Percentiles rank a stretch among this genome's conserved stretches.
phyloP scores from a whole-genome alignment of 2,113 vertebrate species.

The Platysternon megacephalum region DNA sequence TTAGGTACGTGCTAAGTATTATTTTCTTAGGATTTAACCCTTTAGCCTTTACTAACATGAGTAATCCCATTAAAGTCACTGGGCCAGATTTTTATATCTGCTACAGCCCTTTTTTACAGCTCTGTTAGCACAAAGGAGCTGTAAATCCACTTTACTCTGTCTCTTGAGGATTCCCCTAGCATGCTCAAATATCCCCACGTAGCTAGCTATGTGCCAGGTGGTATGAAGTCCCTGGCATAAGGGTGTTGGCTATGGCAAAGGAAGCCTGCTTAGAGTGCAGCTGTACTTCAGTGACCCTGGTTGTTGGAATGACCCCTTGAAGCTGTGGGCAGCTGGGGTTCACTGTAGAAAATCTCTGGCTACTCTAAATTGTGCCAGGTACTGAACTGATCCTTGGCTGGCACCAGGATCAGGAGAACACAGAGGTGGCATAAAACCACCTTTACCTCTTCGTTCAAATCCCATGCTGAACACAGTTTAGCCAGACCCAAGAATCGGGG shows the following conservation, averaged over 20 bases:
- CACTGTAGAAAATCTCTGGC: neutral
- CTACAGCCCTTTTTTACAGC: neutral
- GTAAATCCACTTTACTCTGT: fast-evolving
- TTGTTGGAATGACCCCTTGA: neutral
- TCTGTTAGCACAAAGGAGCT: fast-evolving
- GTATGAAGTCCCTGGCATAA: fast-evolving
- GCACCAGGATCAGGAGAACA: neutral
- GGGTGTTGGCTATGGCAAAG: neutral
- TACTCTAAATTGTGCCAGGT: neutral
- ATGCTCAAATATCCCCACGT: fast-evolving
- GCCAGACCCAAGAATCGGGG: neutral
- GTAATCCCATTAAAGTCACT: neutral
- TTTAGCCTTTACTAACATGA: neutral
- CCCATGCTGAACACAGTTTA: neutral
- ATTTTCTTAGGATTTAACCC: neutral
- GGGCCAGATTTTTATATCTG: neutral
- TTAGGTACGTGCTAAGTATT: neutral
- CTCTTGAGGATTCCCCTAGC: neutral
- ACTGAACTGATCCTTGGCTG: neutral
- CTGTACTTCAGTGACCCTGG: neutral
- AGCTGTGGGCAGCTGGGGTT: neutral
- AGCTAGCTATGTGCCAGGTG: fast-evolving
- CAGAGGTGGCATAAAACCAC: neutral
- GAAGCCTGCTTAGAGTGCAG: fast-evolving
- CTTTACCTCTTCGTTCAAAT: neutral